Percentiles rank a stretch among this genome's conserved stretches.
These are phyloP conservation scores for Erebia aethiops DNA, from an alignment of 2,888 invertebrate genomes.

Conservation along the genomic window DNA sequence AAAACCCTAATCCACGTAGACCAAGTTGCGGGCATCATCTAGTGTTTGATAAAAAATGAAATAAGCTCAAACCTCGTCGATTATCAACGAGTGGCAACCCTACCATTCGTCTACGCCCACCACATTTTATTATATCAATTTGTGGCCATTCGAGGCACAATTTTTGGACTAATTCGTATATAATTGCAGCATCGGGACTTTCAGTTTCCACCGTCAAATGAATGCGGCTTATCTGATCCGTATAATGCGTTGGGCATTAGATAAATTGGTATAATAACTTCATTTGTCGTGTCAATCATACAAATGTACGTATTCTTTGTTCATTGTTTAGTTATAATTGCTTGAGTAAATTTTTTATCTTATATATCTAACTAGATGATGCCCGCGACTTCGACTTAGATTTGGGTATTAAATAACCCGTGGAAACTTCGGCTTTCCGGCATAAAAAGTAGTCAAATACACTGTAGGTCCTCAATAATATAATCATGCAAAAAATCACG, in stretches of 20 bases:
- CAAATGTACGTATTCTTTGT: constrained; percentile 17
- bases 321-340: constrained; percentile 3
- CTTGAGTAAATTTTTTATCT: neutral
- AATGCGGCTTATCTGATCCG: constrained; percentile 63
- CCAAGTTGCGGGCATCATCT: too few species aligned
- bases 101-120: constrained; percentile 45
- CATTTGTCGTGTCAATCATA: constrained; percentile 30
- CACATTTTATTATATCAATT: constrained; percentile 83
- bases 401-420: too few species aligned
- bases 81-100: constrained; percentile 39
- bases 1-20: too few species aligned
- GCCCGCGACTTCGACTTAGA: too few species aligned
- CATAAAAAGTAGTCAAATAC: too few species aligned
- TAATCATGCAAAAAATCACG: too few species aligned
- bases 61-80: neutral
- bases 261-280: constrained; percentile 36
- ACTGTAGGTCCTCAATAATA: too few species aligned
- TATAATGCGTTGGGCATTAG: constrained; percentile 38
- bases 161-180: constrained; percentile 80
- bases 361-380: neutral
- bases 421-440: too few species aligned
- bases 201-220: constrained; percentile 61
- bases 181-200: constrained; percentile 76
- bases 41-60: neutral
- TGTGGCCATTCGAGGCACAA: constrained; percentile 78